These are phyloP conservation scores for Ataeniobius toweri DNA, from an alignment of 2,797 vertebrate genomes.

Conservation along the genomic window DNA sequence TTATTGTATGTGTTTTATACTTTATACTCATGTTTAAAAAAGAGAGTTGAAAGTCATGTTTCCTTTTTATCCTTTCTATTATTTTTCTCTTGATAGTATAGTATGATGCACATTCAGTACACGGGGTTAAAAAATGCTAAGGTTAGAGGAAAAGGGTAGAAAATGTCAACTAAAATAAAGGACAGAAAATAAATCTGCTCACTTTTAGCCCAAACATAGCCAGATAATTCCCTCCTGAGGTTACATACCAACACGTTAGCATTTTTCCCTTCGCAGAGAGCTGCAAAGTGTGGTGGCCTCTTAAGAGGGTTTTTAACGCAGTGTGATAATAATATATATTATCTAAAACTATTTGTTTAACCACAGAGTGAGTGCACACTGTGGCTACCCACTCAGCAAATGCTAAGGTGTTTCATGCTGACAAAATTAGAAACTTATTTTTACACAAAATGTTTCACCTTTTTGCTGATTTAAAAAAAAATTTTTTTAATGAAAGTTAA, in stretches of 20 bases:
- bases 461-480: slow-evolving; percentile 1
- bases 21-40: background rate
- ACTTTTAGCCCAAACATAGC: background rate
- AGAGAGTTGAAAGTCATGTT: background rate
- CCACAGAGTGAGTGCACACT: slow-evolving; percentile 10
- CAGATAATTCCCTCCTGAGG: background rate
- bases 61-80: background rate
- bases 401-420: background rate
- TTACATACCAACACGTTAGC: background rate
- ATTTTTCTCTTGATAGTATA: background rate
- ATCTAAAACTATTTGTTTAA: slow-evolving; percentile 44
- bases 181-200: background rate
- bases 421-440: slow-evolving; percentile 21
- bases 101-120: background rate
- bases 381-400: background rate
- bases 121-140: background rate
- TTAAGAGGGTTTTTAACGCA: background rate
- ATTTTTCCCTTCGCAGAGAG: slow-evolving; percentile 4
- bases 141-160: background rate
- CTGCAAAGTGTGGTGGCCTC: slow-evolving; percentile 7
- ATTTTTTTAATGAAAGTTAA: background rate
- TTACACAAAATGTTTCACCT: background rate
- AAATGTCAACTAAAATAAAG: background rate
- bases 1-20: background rate
- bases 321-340: slow-evolving; percentile 30